These are phyloP conservation scores for Tragelaphus buxtoni DNA, from an alignment of 2,113 vertebrate species.

Conservation along the genomic window DNA sequence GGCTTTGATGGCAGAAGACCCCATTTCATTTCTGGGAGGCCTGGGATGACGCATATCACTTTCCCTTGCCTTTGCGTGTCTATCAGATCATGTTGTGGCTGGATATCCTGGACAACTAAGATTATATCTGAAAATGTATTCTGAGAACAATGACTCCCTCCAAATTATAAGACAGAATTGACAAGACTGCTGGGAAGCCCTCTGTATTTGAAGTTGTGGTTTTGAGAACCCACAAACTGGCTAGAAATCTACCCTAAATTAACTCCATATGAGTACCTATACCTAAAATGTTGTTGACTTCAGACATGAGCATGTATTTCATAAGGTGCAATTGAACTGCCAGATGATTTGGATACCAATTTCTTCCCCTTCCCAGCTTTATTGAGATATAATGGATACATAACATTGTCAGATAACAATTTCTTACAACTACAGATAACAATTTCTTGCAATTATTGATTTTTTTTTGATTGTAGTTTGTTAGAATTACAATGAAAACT, in stretches of 20 bases:
- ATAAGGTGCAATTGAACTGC: neutral
- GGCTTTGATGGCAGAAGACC: neutral
- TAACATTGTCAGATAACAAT: neutral
- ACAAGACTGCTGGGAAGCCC: neutral
- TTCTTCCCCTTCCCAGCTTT: neutral
- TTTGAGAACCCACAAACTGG: neutral
- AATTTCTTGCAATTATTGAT: neutral
- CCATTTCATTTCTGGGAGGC: neutral
- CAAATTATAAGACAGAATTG: neutral
- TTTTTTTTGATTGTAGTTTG: neutral
- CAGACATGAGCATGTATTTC: neutral
- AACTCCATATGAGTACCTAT: neutral
- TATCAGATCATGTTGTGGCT: neutral
- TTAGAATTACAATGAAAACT: neutral
- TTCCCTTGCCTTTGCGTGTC: neutral
- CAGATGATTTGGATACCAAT: neutral
- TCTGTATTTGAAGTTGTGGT: neutral
- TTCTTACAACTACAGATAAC: neutral
- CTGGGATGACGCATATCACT: neutral
- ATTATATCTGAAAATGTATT: neutral
- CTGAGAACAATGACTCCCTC: neutral
- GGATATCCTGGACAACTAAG: neutral
- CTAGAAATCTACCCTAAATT: neutral
- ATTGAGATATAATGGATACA: neutral
- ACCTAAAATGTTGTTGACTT: neutral